A percentile compares a stretch with the other conserved stretches of the same genome.
Conservation (phyloP, 2,888 invertebrate species). For the Aspidapion aeneum region DNA sequence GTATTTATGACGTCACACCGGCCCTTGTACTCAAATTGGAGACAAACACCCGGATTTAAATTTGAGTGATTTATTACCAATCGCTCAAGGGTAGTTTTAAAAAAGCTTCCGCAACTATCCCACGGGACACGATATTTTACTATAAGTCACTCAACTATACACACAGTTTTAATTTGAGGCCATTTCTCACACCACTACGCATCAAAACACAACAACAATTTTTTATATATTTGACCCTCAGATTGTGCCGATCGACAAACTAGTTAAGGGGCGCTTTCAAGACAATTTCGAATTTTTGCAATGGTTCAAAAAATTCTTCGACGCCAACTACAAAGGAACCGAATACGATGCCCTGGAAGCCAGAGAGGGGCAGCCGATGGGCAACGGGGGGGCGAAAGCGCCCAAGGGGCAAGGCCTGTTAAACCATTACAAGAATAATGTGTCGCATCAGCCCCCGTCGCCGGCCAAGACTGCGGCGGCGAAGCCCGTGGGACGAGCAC, state of each 20-base stretch:
- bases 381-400: constrained; percentile 65
- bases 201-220: too few species aligned
- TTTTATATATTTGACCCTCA: too few species aligned
- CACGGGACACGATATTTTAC: too few species aligned
- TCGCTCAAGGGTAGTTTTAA: too few species aligned
- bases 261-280: constrained; percentile 98
- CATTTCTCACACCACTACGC: too few species aligned
- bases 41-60: too few species aligned
- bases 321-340: constrained; percentile 94
- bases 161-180: too few species aligned
- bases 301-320: constrained; percentile 99
- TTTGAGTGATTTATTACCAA: too few species aligned
- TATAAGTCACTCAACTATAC: too few species aligned
- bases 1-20: too few species aligned
- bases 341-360: constrained; percentile 90
- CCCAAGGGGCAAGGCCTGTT: constrained; percentile 52
- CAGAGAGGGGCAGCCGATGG: constrained; percentile 83
- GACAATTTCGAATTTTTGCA: constrained; percentile 99
- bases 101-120: too few species aligned
- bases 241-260: constrained; percentile 90
- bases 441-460: constrained; percentile 24
- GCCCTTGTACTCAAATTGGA: too few species aligned
- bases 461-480: constrained; percentile 27
- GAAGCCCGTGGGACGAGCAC: constrained; percentile 35
- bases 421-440: constrained; percentile 45